Conservation (phyloP, 2,113 vertebrate genomes). For the Colossoma macropomum region DNA sequence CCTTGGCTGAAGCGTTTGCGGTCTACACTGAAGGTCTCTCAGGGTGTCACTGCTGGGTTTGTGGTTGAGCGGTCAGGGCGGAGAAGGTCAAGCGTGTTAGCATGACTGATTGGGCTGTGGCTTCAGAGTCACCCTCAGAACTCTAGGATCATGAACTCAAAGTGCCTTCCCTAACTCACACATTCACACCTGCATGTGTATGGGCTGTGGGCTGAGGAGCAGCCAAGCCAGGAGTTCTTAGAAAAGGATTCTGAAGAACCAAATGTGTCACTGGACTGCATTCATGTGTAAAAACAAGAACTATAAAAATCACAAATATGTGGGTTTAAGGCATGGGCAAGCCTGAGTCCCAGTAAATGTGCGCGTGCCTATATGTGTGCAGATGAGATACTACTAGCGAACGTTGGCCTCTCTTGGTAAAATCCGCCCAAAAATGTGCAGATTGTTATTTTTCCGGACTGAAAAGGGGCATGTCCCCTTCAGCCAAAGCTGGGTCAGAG, state of each 20-base stretch:
- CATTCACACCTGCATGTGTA: conserved; percentile 22
- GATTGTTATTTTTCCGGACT: conserved; percentile 32
- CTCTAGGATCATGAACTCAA: conserved; percentile 4
- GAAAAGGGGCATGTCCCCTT: conserved; percentile 28
- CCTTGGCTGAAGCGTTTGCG: conserved; percentile 13
- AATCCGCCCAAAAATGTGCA: conserved; percentile 45
- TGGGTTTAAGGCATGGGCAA: not conserved
- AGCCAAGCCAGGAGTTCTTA: not conserved
- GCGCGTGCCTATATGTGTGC: not conserved
- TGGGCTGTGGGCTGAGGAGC: not conserved
- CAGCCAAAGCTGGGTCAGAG: conserved; percentile 48
- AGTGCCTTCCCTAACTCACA: not conserved
- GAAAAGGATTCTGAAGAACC: conserved; percentile 9
- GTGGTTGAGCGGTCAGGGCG: conserved; percentile 34
- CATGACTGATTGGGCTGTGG: conserved; percentile 46
- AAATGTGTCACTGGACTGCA: not conserved
- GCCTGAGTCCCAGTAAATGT: not conserved
- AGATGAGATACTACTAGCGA: conserved; percentile 14
- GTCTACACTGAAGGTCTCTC: conserved; percentile 15
- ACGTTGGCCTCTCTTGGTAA: conserved; percentile 44
- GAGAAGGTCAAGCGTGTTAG: conserved; percentile 25
- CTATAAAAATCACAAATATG: conserved; percentile 9
- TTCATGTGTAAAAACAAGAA: conserved; percentile 26
- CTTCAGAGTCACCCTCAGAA: conserved; percentile 13
- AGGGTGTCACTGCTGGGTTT: conserved; percentile 31